Percentiles rank a stretch among this genome's conserved stretches.
These are phyloP conservation scores for Rhabdomys pumilio DNA, from an alignment of 2,797 vertebrate genomes.

Conservation along the genomic window DNA sequence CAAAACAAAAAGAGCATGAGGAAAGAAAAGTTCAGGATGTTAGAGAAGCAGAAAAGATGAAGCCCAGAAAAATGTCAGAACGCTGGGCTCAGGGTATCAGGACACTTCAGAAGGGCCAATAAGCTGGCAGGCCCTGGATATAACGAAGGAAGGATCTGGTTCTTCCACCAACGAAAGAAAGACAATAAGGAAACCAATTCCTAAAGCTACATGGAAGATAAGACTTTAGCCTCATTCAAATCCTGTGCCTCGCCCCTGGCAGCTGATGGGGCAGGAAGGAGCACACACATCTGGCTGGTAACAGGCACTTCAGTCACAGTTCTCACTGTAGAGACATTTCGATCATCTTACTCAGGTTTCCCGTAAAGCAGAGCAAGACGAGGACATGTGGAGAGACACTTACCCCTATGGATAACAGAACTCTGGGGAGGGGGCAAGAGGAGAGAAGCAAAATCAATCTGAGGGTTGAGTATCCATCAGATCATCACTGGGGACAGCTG, in stretches of 20 bases:
- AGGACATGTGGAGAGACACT: not conserved
- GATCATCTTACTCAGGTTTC: not conserved
- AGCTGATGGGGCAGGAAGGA: not conserved
- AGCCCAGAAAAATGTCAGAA: not conserved
- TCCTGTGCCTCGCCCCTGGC: not conserved
- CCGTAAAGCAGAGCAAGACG: not conserved
- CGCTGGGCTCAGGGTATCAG: rapidly evolving
- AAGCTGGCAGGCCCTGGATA: not conserved
- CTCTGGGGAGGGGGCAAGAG: not conserved
- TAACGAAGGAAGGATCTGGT: not conserved
- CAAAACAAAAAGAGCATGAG: not conserved
- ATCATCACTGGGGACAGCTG: not conserved
- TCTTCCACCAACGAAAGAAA: not conserved
- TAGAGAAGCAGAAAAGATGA: not conserved
- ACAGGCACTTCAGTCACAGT: not conserved
- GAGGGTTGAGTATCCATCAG: rapidly evolving
- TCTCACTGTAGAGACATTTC: not conserved
- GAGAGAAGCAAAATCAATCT: not conserved
- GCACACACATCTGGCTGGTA: not conserved
- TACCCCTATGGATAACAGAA: not conserved
- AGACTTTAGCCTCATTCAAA: not conserved
- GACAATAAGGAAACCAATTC: constrained; percentile 24
- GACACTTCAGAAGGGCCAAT: not conserved
- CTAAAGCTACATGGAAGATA: rapidly evolving
- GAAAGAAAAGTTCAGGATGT: not conserved